Evolutionary conservation across 2,797 vertebrate species (phyloP), one percentile per base, ranked within the genome.

Genomic region (Etheostoma perlongum): DNA sequence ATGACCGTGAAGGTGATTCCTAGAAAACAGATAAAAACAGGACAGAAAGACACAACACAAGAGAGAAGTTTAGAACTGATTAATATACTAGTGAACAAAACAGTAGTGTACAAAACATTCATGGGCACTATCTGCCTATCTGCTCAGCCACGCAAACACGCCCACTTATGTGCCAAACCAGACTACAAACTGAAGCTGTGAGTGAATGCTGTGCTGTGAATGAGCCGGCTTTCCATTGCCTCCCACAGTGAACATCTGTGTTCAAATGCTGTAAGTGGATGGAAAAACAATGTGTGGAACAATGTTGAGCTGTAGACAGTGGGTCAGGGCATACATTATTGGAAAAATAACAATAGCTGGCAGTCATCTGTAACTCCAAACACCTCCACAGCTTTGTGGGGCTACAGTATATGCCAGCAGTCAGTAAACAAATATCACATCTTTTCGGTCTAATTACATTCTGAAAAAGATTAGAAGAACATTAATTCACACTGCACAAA

Each of bases 1-100:
- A 67, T 59, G 78, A 84, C 82, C 78, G 86, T 55, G 69, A 64
- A 73, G 42, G 67, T 75, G 77, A 81, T 70, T 94, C 93, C 94
- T 95, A 48, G 18, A 87, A 68, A 63, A 80, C 52, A 64, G 53
- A 88, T 25, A 81, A n/a, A 65, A 66, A 77, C 27, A 81, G 47
- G 23, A 61, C 19, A 90, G 18, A 78, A 44, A 36, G 19, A 75
- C 46, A 78, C 21, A 64, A 58, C 13, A 74, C 36, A 25, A 47
- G 14, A 54, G 15, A 16, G 2, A 23, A 64, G 18, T 64, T 79
- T 42, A 57, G 33, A 67, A 15, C 11, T 21, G 33, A 57, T 63
- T 52, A 69, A 54, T 25, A 52, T 3, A 72, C 13, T 14, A 66
- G 7, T n/a, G 21, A 16, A 74, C 15, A 72, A 78, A 85, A 67